Base-by-base conservation (phyloP, 2,888 invertebrate species). In the Scaptomyza cyrtandrae region DNA sequence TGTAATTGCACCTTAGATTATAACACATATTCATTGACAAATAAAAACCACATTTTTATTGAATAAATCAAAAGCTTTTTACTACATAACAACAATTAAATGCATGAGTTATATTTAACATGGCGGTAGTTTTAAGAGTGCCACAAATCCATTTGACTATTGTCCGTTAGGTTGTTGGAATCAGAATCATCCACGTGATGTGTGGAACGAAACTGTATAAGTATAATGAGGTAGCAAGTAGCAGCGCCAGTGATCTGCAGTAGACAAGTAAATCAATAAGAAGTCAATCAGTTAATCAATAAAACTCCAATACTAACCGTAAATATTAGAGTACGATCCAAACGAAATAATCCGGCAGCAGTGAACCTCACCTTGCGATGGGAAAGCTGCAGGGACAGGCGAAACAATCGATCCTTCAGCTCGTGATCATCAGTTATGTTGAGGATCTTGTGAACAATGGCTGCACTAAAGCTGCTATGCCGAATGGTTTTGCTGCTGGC, bases 141-240 rank as follows among this genome's bases (percentile, higher is more conserved):
- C 4, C 4, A 11, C 13, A 41, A 27, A n/a, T 37, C 29, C 6
- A 48, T 10, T 41, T 57, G 43, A 13, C 16, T 19, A 14, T 46
- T 63, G 33, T 62, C 54, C 2, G 66, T 85, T 9, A 10, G 46
- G 49, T 71, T 85, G 5, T 13, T 16, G 6, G 14, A 24, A 13
- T 19, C 54, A 6, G 24, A 9, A 6, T 80, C 88, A 1, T 85
- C 88, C 27, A 80, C 41, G 29, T 85, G 88, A 59, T 88, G 74
- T 7, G 87, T 79, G 4, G 88, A 74, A 0, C 92, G 89, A 64
- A 92, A 92, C 71, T 92, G 92, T 27, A 92, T 82, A 0, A 92
- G 78, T 46, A 92, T 91, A 9, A 92, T 91, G 16, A 92, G 87
- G 66, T 92, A 93, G 62, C 92, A 92, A n/a, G 92, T 90, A 14